phyloP scores from a whole-genome alignment of 2,113 vertebrate genomes.

The Coryphaenoides rupestris region DNA sequence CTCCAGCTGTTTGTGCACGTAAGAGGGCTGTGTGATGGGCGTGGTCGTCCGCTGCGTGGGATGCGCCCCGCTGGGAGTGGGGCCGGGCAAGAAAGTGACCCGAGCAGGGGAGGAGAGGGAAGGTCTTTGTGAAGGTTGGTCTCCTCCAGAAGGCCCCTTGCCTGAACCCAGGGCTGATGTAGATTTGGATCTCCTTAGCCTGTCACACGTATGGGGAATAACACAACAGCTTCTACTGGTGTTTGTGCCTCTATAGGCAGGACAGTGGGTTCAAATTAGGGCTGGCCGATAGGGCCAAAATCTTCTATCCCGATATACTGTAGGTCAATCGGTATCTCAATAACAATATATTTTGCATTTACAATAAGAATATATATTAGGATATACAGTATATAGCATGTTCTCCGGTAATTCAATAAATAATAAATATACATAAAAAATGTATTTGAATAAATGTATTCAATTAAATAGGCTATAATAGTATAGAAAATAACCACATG shows the following conservation, averaged over 20 bases:
- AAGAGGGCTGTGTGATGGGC: conserved; percentile 15
- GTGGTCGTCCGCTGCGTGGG: conserved; percentile 56
- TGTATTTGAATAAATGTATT: too few relatives aligned
- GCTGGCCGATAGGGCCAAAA: too few relatives aligned
- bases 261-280: not conserved
- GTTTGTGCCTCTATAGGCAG: too few relatives aligned
- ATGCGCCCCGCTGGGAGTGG: conserved; percentile 67
- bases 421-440: too few relatives aligned
- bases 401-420: too few relatives aligned
- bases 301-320: too few relatives aligned
- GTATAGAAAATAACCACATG: too few relatives aligned
- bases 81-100: conserved; percentile 66
- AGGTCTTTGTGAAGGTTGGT: conserved; percentile 33
- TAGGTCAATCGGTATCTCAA: too few relatives aligned
- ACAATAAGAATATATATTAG: too few relatives aligned
- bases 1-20: conserved; percentile 67
- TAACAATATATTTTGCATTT: too few relatives aligned
- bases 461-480: too few relatives aligned
- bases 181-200: conserved; percentile 68
- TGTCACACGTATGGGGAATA: not conserved
- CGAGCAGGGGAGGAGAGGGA: conserved; percentile 57
- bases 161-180: conserved; percentile 62
- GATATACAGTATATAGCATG: too few relatives aligned
- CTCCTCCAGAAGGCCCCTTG: conserved; percentile 38
- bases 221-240: not conserved